Evolutionary conservation across 2,888 invertebrate species (phyloP).

Genomic region (Himalopsyche kuldschensis): DNA sequence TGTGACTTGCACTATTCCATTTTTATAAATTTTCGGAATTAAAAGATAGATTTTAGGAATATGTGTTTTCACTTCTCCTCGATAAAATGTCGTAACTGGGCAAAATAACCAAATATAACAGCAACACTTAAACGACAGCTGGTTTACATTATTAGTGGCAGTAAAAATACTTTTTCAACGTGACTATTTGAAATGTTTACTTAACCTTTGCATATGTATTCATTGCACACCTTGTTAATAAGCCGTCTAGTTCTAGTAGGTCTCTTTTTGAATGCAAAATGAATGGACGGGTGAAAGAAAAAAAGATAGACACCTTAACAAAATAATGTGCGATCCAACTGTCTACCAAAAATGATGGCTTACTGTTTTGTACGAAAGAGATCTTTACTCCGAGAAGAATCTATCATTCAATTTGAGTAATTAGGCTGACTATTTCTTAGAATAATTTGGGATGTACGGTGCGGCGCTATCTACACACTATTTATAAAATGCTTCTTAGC

Average conservation of each 20-base stretch:
- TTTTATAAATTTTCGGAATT: no score
- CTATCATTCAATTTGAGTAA: conserved; percentile 26
- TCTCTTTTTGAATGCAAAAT: not conserved
- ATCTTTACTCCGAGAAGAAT: not conserved
- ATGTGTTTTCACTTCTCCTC: no score
- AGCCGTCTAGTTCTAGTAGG: not conserved
- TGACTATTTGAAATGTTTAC: no score
- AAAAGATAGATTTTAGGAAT: no score
- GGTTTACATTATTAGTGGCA: no score
- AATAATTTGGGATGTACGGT: not conserved
- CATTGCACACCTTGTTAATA: not conserved
- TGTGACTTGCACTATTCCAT: no score
- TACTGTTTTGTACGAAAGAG: not conserved
- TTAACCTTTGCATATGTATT: no score
- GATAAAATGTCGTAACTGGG: no score
- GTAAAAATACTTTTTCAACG: no score
- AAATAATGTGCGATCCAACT: not conserved
- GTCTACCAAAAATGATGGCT: not conserved
- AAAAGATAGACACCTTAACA: not conserved
- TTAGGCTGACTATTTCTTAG: conserved; percentile 9
- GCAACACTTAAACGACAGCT: no score
- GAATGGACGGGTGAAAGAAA: not conserved
- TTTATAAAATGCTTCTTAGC: not conserved
- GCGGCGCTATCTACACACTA: not conserved
- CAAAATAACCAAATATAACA: no score